Conservation (phyloP, 2,797 vertebrate genomes). For the Pseudochaenichthys georgianus region DNA sequence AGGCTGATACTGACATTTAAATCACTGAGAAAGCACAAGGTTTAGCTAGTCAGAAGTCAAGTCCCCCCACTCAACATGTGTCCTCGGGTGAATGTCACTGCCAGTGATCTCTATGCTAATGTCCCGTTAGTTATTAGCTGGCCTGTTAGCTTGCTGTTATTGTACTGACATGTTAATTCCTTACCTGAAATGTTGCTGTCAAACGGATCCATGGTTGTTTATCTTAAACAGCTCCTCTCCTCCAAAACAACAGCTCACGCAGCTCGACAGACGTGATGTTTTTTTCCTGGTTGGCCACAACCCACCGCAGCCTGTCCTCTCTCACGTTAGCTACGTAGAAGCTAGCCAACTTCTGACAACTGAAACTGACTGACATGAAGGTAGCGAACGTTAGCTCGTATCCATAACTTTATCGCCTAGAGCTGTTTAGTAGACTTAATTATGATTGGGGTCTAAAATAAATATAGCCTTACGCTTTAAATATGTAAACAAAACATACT, state of each 20-base stretch:
- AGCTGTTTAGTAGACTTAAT: background rate
- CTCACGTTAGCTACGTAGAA: constrained; percentile 53
- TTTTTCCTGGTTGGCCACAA: constrained; percentile 14
- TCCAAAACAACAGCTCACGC: background rate
- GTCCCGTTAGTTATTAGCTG: constrained; percentile 65
- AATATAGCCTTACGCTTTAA: background rate
- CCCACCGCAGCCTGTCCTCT: constrained; percentile 27
- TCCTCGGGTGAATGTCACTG: constrained; percentile 72
- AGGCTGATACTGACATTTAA: background rate
- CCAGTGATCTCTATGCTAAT: constrained; percentile 33
- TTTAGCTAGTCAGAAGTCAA: constrained; percentile 1
- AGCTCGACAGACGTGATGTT: constrained; percentile 14
- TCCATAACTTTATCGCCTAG: constrained; percentile 46
- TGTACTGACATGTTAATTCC: constrained; percentile 3
- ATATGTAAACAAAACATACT: constrained; percentile 3
- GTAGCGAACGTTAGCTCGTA: constrained; percentile 34
- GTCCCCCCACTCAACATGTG: constrained; percentile 37
- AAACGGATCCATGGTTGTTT: constrained; percentile 81
- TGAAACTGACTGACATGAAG: constrained; percentile 46
- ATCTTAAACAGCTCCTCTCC: constrained; percentile 13
- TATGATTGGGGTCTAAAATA: background rate
- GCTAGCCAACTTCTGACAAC: constrained; percentile 75
- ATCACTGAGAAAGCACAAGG: background rate
- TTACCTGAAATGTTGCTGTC: constrained; percentile 78
- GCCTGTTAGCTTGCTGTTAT: constrained; percentile 63